A percentile compares a stretch with the other conserved stretches of the same genome.
Evolutionary conservation across 2,797 vertebrate species (phyloP).

Genomic region (Nyctibius grandis): DNA sequence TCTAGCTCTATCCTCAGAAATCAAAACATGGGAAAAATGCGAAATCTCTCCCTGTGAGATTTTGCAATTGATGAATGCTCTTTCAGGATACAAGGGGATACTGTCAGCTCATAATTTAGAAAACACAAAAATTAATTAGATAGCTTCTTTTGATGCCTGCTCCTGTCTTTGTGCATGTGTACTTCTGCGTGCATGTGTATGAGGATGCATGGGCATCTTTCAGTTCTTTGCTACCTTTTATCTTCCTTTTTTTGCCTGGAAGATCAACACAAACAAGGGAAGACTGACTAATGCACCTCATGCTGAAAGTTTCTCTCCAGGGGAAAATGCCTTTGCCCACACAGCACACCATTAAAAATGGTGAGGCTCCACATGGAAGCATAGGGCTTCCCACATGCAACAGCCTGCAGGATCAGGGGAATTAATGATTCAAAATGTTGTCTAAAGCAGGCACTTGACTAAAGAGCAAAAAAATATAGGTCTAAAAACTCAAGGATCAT

Average conservation of each 20-base stretch:
- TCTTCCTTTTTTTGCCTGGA: neutral
- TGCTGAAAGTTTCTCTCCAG: neutral
- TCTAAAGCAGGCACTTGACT: neutral
- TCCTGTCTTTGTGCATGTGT: neutral
- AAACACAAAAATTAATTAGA: neutral
- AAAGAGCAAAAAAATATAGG: neutral
- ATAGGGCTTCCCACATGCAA: neutral
- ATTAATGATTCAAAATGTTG: neutral
- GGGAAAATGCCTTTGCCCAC: conserved; percentile 5
- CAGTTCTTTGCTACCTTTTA: neutral
- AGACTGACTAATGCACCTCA: conserved; percentile 6
- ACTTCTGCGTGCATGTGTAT: neutral
- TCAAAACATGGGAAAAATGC: neutral
- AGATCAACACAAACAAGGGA: conserved; percentile 14
- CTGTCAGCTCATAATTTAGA: neutral
- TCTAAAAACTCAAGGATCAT: neutral
- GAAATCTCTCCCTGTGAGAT: neutral
- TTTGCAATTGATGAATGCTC: neutral
- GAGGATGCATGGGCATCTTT: neutral
- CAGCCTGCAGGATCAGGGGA: neutral
- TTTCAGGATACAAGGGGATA: neutral
- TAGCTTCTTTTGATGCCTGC: neutral
- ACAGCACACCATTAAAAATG: neutral
- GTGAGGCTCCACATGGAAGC: conserved; percentile 9
- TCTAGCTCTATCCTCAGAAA: neutral